phyloP scores from a whole-genome alignment of 2,888 invertebrate genomes.

The Altica lythri region DNA sequence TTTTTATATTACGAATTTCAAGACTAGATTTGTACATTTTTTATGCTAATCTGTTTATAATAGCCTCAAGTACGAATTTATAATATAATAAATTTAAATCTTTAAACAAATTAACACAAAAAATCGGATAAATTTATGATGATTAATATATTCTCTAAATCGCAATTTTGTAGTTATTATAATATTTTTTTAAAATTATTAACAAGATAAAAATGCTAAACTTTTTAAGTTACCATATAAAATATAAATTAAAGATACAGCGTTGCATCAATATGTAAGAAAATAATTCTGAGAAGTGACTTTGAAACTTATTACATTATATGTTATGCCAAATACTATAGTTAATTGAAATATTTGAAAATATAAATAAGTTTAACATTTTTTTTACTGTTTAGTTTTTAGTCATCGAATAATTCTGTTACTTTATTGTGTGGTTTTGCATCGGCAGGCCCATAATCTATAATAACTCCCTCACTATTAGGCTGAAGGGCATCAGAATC shows the following conservation, averaged over 20 bases:
- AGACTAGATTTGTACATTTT: slow-evolving; percentile 33
- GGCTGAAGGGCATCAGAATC: slow-evolving; percentile 65
- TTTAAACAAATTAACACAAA: slow-evolving; percentile 23
- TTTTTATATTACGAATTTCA: slow-evolving; percentile 22
- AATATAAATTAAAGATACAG: no score
- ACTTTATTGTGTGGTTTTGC: slow-evolving; percentile 26
- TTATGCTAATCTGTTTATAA: slow-evolving; percentile 24
- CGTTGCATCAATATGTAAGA: no score
- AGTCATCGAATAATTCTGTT: slow-evolving; percentile 30
- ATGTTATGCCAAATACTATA: no score
- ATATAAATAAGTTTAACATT: slow-evolving; percentile 9
- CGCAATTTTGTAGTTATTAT: no score
- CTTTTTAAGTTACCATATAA: no score
- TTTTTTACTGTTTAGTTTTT: slow-evolving; percentile 13
- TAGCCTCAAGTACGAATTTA: slow-evolving; percentile 17
- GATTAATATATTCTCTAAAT: slow-evolving; percentile 6
- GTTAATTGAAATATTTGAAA: no score
- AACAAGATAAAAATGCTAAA: no score
- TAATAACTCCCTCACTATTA: slow-evolving; percentile 64
- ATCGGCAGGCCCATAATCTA: slow-evolving; percentile 58
- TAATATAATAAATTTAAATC: slow-evolving; percentile 11
- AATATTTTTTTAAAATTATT: no score
- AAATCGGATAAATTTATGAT: slow-evolving; percentile 13
- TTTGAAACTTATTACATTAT: no score
- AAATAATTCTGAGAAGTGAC: no score